Conservation (phyloP, 2,797 vertebrate species). For the Eupleurogrammus muticus region DNA sequence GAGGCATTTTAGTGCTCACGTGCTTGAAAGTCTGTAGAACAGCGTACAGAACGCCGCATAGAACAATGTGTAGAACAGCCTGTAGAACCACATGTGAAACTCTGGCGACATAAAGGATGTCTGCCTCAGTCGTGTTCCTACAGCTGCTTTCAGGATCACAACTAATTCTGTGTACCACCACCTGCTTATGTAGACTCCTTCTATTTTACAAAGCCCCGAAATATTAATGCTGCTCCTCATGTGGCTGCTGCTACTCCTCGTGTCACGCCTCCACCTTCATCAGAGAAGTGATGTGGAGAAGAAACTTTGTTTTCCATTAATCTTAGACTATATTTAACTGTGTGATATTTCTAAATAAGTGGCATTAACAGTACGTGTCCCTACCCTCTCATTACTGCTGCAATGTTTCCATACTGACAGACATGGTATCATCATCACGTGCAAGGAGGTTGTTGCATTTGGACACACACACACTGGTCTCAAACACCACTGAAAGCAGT, state of each 20-base stretch:
- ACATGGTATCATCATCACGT: constrained; percentile 18
- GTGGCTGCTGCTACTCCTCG: constrained; percentile 30
- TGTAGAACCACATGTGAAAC: constrained; percentile 67
- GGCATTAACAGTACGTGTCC: constrained; percentile 16
- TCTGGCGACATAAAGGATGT: constrained; percentile 71
- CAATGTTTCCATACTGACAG: constrained; percentile 31
- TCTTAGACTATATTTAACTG: constrained; percentile 44
- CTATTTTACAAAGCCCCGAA: constrained; percentile 51
- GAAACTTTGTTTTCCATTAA: constrained; percentile 47
- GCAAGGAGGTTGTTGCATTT: constrained; percentile 14
- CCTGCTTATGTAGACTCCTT: constrained; percentile 70
- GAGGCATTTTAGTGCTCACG: too few species aligned
- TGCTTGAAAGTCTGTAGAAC: too few species aligned
- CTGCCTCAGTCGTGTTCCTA: constrained; percentile 69
- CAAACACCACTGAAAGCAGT: too few species aligned
- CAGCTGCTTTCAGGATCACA: constrained; percentile 76
- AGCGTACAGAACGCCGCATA: too few species aligned
- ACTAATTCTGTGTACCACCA: too few species aligned
- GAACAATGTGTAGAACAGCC: constrained; percentile 51
- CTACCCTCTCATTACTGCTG: constrained; percentile 26
- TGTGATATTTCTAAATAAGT: constrained; percentile 7
- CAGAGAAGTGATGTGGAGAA: constrained; percentile 40
- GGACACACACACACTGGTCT: neutral
- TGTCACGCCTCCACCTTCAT: constrained; percentile 26
- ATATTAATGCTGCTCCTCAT: constrained; percentile 36